Evolutionary conservation across 2,888 invertebrate genomes (phyloP).

Genomic region (Tetropium fuscum): DNA sequence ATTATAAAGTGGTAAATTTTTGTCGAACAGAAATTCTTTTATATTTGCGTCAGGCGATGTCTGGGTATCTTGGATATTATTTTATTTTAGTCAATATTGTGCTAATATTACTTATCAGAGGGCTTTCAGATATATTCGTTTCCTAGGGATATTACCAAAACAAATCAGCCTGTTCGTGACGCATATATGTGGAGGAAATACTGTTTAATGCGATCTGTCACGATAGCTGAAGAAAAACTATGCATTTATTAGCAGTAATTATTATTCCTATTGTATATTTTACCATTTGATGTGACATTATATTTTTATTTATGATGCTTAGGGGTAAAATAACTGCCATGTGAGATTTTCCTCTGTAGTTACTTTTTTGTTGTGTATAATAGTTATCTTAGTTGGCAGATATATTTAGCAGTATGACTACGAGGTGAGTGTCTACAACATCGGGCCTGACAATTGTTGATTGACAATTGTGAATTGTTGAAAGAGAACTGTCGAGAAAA

Average conservation of each 20-base stretch:
- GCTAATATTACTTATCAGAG: conserved; percentile 5
- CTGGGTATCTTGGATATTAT: conserved; percentile 1
- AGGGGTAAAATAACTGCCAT: no score
- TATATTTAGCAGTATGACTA: no score
- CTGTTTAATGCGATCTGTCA: neutral
- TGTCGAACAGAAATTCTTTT: conserved; percentile 1
- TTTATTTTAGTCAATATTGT: conserved; percentile 10
- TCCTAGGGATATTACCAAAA: neutral
- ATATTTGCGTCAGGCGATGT: conserved; percentile 11
- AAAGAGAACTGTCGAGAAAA: no score
- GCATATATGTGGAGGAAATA: neutral
- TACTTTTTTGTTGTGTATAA: no score
- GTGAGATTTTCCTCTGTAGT: no score
- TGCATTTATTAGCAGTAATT: neutral
- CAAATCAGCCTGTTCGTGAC: neutral
- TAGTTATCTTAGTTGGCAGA: no score
- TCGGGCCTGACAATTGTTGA: no score
- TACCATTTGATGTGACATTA: neutral
- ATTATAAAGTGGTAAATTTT: conserved; percentile 13
- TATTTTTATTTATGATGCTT: neutral
- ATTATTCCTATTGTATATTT: neutral
- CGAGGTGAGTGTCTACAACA: no score
- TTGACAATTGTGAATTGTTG: no score
- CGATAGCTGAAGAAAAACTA: neutral
- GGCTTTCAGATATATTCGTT: conserved; percentile 1